These are phyloP conservation scores for Cynocephalus volans DNA, from an alignment of 2,113 vertebrate genomes.

Conservation along the genomic window DNA sequence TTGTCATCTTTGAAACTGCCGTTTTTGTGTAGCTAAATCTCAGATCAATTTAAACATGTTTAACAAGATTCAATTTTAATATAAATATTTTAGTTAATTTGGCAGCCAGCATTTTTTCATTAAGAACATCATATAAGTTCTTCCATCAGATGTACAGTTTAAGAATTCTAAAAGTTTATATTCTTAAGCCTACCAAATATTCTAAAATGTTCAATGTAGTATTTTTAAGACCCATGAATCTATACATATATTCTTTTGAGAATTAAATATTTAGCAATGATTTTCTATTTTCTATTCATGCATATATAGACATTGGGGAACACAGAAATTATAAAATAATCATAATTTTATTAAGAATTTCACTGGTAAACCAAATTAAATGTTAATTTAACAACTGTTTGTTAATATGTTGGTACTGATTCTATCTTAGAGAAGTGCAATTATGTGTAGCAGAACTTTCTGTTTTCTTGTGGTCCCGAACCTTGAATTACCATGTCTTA, in stretches of 20 bases:
- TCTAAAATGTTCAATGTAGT: neutral
- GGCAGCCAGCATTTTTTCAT: conserved; percentile 39
- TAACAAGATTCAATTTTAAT: conserved; percentile 15
- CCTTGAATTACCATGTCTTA: conserved; percentile 78
- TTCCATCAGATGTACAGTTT: neutral
- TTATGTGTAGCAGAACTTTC: conserved; percentile 68
- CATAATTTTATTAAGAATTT: conserved; percentile 47
- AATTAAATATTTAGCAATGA: neutral
- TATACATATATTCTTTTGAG: neutral
- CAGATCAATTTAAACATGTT: neutral
- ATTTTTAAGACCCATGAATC: neutral
- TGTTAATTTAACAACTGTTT: conserved; percentile 79
- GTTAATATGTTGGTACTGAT: conserved; percentile 73
- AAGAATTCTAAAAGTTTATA: conserved; percentile 31
- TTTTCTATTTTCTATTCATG: neutral
- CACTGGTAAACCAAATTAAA: conserved; percentile 68
- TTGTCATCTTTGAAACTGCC: neutral
- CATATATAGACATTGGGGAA: neutral
- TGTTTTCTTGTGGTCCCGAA: conserved; percentile 74
- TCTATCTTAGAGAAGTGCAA: conserved; percentile 62
- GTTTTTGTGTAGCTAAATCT: neutral
- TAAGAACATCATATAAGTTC: neutral
- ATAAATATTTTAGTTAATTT: conserved; percentile 16
- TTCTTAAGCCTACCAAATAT: neutral
- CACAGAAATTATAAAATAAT: conserved; percentile 32